Percentiles rank a stretch among this genome's conserved stretches.
These are phyloP conservation scores for Propithecus perrieri DNA, from an alignment of 2,797 vertebrate genomes.

Conservation along the genomic window DNA sequence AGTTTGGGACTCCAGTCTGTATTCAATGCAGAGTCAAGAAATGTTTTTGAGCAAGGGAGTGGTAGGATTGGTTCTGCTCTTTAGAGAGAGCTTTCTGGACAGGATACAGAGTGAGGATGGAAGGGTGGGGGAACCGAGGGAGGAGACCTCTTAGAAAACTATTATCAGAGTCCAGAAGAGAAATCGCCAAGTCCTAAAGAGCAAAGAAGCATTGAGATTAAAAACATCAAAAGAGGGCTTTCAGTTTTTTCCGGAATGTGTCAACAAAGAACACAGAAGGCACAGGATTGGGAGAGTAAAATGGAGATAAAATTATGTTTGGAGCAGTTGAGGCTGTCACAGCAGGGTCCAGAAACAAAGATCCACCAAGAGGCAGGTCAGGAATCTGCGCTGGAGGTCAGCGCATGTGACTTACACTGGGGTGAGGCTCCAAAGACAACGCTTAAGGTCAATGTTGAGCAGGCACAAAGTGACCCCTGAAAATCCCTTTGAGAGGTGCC, in stretches of 20 bases:
- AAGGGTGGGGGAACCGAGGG: background rate
- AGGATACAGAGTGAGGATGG: background rate
- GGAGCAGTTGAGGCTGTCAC: background rate
- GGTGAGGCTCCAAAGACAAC: background rate
- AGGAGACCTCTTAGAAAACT: background rate
- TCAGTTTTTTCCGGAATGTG: background rate
- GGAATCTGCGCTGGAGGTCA: background rate
- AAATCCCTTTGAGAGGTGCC: background rate
- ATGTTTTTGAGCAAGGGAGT: background rate
- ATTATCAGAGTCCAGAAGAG: background rate
- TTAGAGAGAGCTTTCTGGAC: background rate
- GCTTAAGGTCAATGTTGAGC: background rate
- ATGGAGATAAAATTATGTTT: constrained; percentile 15
- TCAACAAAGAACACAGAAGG: background rate
- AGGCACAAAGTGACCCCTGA: background rate
- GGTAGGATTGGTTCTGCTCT: background rate
- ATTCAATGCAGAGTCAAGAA: background rate
- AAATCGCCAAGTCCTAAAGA: background rate
- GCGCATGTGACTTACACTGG: background rate
- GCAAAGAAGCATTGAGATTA: background rate
- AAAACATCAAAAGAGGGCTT: background rate
- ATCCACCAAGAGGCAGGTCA: background rate
- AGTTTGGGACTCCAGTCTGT: background rate
- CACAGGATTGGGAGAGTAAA: background rate
- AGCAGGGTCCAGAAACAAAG: background rate